phyloP scores from a whole-genome alignment of 2,797 vertebrate species.

The Moxostoma hubbsi region DNA sequence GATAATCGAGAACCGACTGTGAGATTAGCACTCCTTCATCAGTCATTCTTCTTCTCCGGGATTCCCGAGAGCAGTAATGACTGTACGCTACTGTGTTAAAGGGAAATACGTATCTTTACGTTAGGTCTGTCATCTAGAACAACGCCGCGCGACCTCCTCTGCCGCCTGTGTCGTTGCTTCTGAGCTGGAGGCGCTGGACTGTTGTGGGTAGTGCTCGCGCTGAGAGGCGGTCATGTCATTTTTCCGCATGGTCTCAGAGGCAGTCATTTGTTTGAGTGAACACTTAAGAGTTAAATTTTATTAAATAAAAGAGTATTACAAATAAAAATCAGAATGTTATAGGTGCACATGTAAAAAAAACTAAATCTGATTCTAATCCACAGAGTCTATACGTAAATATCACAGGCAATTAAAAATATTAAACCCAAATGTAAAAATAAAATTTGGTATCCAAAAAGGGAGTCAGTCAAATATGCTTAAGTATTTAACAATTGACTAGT shows the following conservation, averaged over 20 bases:
- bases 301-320: too few species aligned
- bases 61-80: conserved; percentile 15
- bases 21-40: conserved; percentile 71
- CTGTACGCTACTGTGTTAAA: background rate
- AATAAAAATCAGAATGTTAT: too few species aligned
- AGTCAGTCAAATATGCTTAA: too few species aligned
- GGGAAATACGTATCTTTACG: conserved; percentile 23
- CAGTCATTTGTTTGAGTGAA: too few species aligned
- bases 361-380: too few species aligned
- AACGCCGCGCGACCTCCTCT: background rate
- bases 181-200: background rate
- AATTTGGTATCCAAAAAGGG: too few species aligned
- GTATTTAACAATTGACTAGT: too few species aligned
- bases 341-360: too few species aligned
- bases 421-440: too few species aligned
- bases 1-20: conserved; percentile 63
- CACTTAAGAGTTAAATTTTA: too few species aligned
- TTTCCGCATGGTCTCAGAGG: conserved; percentile 67
- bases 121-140: conserved; percentile 53
- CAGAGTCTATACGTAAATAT: too few species aligned
- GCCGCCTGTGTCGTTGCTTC: conserved; percentile 7
- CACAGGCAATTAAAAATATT: too few species aligned
- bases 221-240: conserved; percentile 2
- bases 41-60: conserved; percentile 68
- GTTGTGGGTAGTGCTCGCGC: background rate